phyloP scores from a whole-genome alignment of 2,888 invertebrate genomes.

The Amiota communis region DNA sequence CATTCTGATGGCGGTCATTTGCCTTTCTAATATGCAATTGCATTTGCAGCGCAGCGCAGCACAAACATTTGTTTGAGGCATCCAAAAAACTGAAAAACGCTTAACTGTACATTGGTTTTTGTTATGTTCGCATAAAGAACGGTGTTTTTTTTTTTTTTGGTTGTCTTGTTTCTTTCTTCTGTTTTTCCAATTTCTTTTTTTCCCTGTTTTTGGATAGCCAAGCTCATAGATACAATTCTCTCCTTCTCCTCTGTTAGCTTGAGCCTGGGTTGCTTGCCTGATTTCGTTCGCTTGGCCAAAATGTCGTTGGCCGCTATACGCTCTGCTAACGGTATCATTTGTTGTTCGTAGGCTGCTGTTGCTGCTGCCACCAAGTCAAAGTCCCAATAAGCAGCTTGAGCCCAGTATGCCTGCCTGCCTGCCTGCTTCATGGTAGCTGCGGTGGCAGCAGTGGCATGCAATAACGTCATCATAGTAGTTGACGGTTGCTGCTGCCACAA shows the following conservation, averaged over 20 bases:
- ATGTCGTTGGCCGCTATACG: constrained; percentile 13
- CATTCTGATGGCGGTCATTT: constrained; percentile 31
- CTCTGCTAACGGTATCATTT: constrained; percentile 6
- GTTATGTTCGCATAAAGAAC: not conserved
- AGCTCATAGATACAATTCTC: constrained; percentile 1
- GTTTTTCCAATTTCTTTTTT: not conserved
- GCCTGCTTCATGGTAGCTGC: not conserved
- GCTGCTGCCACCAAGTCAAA: constrained; percentile 7
- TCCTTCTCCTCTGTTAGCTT: not conserved
- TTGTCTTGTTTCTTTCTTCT: not conserved
- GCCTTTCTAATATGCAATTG: constrained; percentile 33
- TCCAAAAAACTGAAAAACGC: not conserved
- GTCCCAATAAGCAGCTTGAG: not conserved
- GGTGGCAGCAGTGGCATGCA: too few relatives aligned
- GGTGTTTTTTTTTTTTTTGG: not conserved
- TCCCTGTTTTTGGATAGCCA: not conserved
- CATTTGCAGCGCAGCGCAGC: not conserved
- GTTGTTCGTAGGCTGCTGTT: constrained; percentile 5
- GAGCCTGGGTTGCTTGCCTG: not conserved
- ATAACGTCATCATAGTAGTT: not conserved
- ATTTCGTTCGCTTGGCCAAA: constrained; percentile 10
- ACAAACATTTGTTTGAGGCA: constrained; percentile 21
- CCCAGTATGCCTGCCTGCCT: not conserved
- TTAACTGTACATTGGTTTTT: not conserved
- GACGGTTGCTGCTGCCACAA: constrained; percentile 28